These are phyloP conservation scores for Clarias platycephalus DNA, from an alignment of 2,797 vertebrate genomes.

Conservation along the genomic window DNA sequence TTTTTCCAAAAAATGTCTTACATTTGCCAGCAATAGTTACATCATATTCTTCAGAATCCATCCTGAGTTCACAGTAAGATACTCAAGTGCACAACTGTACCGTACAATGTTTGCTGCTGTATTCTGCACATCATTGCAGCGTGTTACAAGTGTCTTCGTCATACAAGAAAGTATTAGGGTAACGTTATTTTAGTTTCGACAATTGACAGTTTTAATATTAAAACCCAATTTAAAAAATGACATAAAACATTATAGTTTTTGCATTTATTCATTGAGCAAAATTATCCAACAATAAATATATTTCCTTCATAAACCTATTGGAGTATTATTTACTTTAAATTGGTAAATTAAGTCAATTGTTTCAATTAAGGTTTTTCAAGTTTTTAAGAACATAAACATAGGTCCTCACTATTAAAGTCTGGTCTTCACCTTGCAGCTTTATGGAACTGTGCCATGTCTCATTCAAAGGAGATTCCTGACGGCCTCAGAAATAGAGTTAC, in stretches of 20 bases:
- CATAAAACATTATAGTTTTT: neutral
- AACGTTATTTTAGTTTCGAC: too few species aligned
- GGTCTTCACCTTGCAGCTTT: neutral
- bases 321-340: neutral
- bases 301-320: neutral
- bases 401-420: neutral
- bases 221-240: neutral
- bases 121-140: neutral
- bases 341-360: neutral
- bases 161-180: neutral
- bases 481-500: neutral
- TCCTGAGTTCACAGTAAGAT: neutral
- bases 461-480: neutral
- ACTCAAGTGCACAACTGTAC: neutral
- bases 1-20: slow-evolving; percentile 2
- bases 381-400: neutral
- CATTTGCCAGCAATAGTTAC: neutral
- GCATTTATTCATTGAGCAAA: neutral
- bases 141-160: neutral
- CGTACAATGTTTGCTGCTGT: neutral
- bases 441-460: neutral
- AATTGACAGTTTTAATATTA: neutral
- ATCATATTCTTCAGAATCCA: slow-evolving; percentile 9
- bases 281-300: neutral
- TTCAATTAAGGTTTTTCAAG: neutral